Percentiles rank a stretch among this genome's conserved stretches.
Conservation (phyloP, 2,113 vertebrate species). For the Poeciliopsis prolifica region DNA sequence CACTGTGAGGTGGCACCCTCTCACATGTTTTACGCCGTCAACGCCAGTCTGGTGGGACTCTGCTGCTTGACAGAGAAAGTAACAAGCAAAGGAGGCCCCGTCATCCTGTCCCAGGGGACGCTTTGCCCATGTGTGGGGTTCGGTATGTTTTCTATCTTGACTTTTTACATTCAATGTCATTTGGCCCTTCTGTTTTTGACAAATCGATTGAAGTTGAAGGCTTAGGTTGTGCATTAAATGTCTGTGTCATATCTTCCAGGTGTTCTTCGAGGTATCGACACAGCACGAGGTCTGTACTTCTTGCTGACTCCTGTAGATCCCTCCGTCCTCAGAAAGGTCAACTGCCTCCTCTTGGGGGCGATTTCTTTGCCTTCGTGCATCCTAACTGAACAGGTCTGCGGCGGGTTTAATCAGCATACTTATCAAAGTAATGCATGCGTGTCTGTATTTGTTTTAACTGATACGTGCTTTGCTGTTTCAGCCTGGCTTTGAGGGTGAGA, state of each 20-base stretch:
- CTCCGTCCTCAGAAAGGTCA: constrained; percentile 82
- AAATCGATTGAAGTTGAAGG: not conserved
- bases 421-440: no score
- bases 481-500: constrained; percentile 82
- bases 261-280: constrained; percentile 89
- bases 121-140: constrained; percentile 92
- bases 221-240: not conserved
- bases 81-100: constrained; percentile 77
- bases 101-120: constrained; percentile 87
- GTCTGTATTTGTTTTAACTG: not conserved
- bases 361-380: constrained; percentile 84
- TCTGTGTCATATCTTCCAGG: constrained; percentile 72
- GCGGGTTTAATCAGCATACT: not conserved
- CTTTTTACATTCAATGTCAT: not conserved
- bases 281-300: constrained; percentile 86
- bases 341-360: constrained; percentile 90
- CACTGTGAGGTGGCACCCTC: constrained; percentile 88
- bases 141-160: constrained; percentile 76
- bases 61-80: constrained; percentile 88
- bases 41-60: constrained; percentile 89
- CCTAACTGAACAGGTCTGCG: constrained; percentile 87
- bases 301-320: constrained; percentile 88
- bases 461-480: constrained; percentile 60
- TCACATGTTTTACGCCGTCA: constrained; percentile 88
- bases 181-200: no score